Conservation (phyloP, 2,888 invertebrate species). For the Julus scandinavius region DNA sequence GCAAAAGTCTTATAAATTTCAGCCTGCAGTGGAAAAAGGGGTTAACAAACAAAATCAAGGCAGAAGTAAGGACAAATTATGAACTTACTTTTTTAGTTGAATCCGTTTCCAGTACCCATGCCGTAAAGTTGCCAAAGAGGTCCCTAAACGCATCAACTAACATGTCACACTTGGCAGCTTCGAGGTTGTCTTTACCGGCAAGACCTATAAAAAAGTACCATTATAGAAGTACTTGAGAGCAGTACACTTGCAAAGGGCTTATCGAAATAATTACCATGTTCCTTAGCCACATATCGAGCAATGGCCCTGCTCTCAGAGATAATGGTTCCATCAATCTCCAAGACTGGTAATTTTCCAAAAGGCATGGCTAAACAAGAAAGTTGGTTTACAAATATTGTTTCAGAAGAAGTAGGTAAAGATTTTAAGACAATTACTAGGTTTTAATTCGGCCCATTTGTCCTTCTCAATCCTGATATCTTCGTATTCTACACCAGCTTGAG, state of each 20-base stretch:
- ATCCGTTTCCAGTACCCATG: neutral
- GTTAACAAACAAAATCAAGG: too few relatives aligned
- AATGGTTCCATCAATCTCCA: constrained; percentile 72
- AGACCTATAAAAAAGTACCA: constrained; percentile 31
- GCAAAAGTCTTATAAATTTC: neutral
- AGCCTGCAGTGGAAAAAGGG: neutral
- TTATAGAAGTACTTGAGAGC: neutral
- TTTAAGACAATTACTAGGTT: constrained; percentile 56
- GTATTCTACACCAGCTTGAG: constrained; percentile 65
- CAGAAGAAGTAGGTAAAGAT: neutral
- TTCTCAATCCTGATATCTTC: constrained; percentile 64
- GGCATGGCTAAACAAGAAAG: constrained; percentile 68
- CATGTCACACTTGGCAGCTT: constrained; percentile 53
- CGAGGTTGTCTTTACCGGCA: constrained; percentile 51
- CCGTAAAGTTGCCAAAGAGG: neutral
- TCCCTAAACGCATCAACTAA: constrained; percentile 48
- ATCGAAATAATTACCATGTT: constrained; percentile 64
- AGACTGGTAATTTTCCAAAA: constrained; percentile 71
- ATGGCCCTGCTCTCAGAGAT: constrained; percentile 71
- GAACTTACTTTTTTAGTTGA: neutral
- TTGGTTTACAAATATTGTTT: neutral
- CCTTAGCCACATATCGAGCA: constrained; percentile 70
- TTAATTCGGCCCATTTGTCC: constrained; percentile 59
- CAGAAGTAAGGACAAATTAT: too few relatives aligned
- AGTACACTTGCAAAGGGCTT: too few relatives aligned